phyloP scores from a whole-genome alignment of 2,888 invertebrate genomes.

The Calameuta filiformis region DNA sequence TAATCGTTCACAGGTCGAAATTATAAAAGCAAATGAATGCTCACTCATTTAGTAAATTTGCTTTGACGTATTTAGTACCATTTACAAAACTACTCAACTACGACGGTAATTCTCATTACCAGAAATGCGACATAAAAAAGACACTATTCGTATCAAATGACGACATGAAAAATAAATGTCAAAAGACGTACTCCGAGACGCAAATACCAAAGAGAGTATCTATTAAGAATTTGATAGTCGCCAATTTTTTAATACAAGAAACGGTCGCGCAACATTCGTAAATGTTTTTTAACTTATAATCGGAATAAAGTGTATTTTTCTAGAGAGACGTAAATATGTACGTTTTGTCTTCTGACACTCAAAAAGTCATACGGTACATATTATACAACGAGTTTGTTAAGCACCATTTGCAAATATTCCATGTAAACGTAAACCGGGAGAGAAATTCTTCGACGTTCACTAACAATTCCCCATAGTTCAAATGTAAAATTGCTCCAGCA shows the following conservation, averaged over 20 bases:
- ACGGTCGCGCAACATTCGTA: background rate
- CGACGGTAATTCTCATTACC: background rate
- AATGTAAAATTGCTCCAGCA: background rate
- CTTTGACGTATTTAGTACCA: background rate
- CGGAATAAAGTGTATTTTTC: background rate
- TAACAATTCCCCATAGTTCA: background rate
- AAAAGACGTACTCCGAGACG: background rate
- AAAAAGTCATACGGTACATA: background rate
- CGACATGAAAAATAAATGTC: background rate
- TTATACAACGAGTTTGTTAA: background rate
- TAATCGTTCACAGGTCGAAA: background rate
- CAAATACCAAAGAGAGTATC: too few species aligned
- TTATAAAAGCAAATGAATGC: slow-evolving; percentile 5
- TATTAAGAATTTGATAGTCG: too few species aligned
- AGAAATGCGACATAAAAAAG: background rate
- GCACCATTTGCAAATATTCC: background rate
- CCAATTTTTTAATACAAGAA: background rate
- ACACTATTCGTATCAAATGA: background rate
- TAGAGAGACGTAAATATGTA: background rate
- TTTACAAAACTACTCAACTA: background rate
- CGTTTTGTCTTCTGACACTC: background rate
- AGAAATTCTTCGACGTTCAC: background rate
- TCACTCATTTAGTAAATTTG: background rate
- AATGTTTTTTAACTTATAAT: background rate
- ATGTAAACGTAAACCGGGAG: background rate